Evolutionary conservation across 1,140 invertebrate genomes (phyloP), one percentile per base, ranked within the genome.

Genomic region (Drosophila orena): DNA sequence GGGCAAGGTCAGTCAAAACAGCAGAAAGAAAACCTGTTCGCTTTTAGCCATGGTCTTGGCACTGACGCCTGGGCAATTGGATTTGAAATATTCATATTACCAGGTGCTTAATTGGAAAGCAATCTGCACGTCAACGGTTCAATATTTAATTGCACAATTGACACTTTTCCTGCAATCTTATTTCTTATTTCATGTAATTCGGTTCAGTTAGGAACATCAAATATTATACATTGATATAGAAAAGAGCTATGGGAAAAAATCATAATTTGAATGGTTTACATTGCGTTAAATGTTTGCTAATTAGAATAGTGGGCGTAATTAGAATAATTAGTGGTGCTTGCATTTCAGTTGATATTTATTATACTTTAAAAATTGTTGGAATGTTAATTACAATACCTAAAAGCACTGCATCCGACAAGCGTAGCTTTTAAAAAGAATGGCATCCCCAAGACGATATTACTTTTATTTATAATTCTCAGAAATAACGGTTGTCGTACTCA

Each of bases 71-170:
- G 24, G 22, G 22, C 12, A 46, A 46, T 27, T 65, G 61, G 40
- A 17, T 17, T 47, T 30, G 12, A n/a, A 27, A 43, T 38, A 14
- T 17, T 38, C 17, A 24, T 34, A 49, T 15, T 35, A 57, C 24
- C 66, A 71, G 68, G 27, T 71, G 65, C 27, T 70, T 57, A 71
- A 70, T 71, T 71, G 50, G 40, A 70, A 69, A 47, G 17, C 42
- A 70, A 57, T 70, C 30, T 64, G 37, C 59, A 68, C 35, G 27
- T 34, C 35, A 40, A 34, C 42, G 42, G 24, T n/a, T 17, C 4
- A 15, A 34, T 0, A 22, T 30, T 30, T n/a, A 42, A 59, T 11
- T 46, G 17, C 11, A 24, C 8, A 37, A 15, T 0, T 22, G n/a
- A 2, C 11, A 30, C 6, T 17, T 8, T 27, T 20, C n/a, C 4